Evolutionary conservation across 2,113 vertebrate species (phyloP).

Genomic region (Phocoena sinus): DNA sequence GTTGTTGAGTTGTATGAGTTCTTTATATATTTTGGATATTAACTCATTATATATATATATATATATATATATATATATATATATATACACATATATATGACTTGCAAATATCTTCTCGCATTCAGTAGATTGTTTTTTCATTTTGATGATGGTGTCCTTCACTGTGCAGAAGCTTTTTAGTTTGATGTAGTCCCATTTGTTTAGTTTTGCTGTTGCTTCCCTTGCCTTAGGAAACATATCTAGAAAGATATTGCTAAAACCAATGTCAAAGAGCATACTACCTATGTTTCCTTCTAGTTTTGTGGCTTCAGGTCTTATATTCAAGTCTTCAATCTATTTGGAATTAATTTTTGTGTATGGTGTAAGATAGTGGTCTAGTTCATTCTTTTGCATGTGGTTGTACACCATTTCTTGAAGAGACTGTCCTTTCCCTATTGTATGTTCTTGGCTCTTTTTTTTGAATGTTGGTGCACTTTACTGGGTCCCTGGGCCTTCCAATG

Average conservation of each 20-base stretch:
- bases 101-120: too few relatives aligned
- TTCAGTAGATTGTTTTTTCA: too few relatives aligned
- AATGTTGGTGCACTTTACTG: slow-evolving; percentile 48
- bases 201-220: background rate
- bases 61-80: too few relatives aligned
- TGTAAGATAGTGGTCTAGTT: background rate
- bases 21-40: background rate
- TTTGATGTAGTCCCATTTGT: background rate
- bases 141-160: background rate
- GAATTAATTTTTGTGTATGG: background rate
- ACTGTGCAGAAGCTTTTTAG: background rate
- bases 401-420: background rate
- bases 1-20: background rate
- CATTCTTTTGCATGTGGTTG: background rate
- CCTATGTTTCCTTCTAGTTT: background rate
- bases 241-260: background rate
- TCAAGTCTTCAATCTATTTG: background rate
- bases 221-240: background rate
- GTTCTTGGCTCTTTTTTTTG: background rate
- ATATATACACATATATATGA: too few relatives aligned
- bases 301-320: background rate
- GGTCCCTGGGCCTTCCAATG: background rate
- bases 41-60: too few relatives aligned
- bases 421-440: background rate
- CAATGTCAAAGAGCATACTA: background rate